These are phyloP conservation scores for Anguilla megastoma DNA, from an alignment of 2,797 vertebrate species.

Conservation along the genomic window DNA sequence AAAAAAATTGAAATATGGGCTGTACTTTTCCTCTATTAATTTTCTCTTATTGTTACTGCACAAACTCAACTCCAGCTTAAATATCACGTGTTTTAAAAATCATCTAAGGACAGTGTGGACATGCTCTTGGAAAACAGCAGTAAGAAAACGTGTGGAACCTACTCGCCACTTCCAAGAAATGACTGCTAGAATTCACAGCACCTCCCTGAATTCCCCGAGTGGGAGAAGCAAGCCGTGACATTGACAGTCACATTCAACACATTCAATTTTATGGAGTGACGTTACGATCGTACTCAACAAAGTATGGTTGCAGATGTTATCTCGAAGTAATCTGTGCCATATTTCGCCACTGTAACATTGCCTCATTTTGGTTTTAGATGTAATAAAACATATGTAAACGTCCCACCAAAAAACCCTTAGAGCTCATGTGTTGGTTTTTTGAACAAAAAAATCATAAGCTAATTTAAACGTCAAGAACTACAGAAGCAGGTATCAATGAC, in stretches of 20 bases:
- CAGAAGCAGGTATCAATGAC: too few relatives aligned
- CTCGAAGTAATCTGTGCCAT: too few relatives aligned
- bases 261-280: background rate
- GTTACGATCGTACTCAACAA: background rate
- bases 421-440: background rate
- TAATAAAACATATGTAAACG: background rate
- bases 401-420: background rate
- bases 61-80: background rate
- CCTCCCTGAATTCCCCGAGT: background rate
- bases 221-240: background rate
- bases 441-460: background rate
- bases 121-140: slow-evolving; percentile 6
- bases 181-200: slow-evolving; percentile 19
- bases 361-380: background rate
- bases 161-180: slow-evolving; percentile 18
- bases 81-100: too few relatives aligned
- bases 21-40: background rate
- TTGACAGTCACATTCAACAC: background rate
- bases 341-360: background rate
- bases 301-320: background rate
- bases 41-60: background rate
- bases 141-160: background rate
- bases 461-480: too few relatives aligned
- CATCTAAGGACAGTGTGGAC: background rate
- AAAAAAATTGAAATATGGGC: background rate